A percentile compares a stretch with the other conserved stretches of the same genome.
These are phyloP conservation scores for Rhyacophila brunnea DNA, from an alignment of 1,140 invertebrate genomes.

Conservation along the genomic window DNA sequence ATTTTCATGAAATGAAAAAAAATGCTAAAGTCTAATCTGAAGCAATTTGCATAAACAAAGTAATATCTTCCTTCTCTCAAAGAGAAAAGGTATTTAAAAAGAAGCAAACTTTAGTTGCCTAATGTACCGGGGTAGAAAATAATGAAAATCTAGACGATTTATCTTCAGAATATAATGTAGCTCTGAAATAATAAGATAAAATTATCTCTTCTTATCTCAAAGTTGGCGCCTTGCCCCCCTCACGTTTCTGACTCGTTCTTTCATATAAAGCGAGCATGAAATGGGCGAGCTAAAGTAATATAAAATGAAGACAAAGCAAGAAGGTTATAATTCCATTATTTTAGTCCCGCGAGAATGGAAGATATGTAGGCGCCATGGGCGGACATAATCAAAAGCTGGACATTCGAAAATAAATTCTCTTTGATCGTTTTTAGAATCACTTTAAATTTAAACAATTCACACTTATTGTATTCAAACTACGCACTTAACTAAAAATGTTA, in stretches of 20 bases:
- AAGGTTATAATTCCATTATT: conserved; percentile 37
- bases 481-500: too few species aligned
- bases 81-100: conserved; percentile 27
- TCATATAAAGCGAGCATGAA: conserved; percentile 30
- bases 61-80: conserved; percentile 1
- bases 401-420: too few species aligned
- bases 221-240: not conserved
- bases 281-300: conserved; percentile 33
- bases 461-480: too few species aligned
- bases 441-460: too few species aligned
- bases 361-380: conserved; percentile 29
- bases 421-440: too few species aligned
- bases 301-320: conserved; percentile 37
- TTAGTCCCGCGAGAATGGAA: conserved; percentile 35
- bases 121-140: conserved; percentile 21
- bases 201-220: conserved; percentile 33
- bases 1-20: too few species aligned
- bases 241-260: conserved; percentile 14
- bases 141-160: conserved; percentile 37
- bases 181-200: conserved; percentile 37
- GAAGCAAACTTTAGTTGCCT: conserved; percentile 13
- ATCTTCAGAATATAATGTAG: conserved; percentile 37
- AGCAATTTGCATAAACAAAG: conserved; percentile 10
- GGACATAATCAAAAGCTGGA: not conserved
- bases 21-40: too few species aligned